Evolutionary conservation across 2,113 vertebrate species (phyloP).

Genomic region (Hippocampus abdominalis): DNA sequence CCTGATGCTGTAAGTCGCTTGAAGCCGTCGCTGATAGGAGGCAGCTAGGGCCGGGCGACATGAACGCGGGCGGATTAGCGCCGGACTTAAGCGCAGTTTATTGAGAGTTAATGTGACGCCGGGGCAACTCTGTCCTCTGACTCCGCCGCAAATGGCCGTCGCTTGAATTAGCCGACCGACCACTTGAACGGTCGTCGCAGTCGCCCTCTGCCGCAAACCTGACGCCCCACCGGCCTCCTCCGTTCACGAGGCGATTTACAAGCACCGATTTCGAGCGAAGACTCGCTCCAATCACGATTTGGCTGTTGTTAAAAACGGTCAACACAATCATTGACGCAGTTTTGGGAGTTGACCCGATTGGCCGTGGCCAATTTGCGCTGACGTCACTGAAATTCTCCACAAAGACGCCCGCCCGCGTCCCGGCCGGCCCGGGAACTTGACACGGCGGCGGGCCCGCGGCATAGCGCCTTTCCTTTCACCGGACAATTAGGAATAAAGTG

Average conservation of each 20-base stretch:
- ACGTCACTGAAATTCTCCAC: not conserved
- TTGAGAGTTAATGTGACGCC: constrained; percentile 56
- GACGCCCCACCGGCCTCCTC: too few relatives aligned
- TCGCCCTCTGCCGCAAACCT: not conserved
- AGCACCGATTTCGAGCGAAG: too few relatives aligned
- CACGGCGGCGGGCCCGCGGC: not conserved
- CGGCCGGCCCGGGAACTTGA: not conserved
- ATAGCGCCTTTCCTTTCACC: not conserved
- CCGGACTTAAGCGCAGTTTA: constrained; percentile 78
- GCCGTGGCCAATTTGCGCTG: constrained; percentile 49
- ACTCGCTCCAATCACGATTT: too few relatives aligned
- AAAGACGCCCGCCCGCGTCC: not conserved
- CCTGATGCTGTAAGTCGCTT: constrained; percentile 66
- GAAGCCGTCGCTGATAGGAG: constrained; percentile 60
- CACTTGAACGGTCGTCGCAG: not conserved
- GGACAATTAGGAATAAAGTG: constrained; percentile 4
- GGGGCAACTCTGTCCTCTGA: constrained; percentile 48
- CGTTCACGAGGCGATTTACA: too few relatives aligned
- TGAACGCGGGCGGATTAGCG: constrained; percentile 71
- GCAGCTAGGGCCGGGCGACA: constrained; percentile 33
- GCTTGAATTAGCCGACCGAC: not conserved
- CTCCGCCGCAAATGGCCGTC: constrained; percentile 42
- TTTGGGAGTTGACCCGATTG: constrained; percentile 59
- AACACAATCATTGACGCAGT: constrained; percentile 56
- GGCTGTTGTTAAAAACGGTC: not conserved